A percentile compares a stretch with the other conserved stretches of the same genome.
Evolutionary conservation across 2,113 vertebrate genomes (phyloP).

Genomic region (Nansenia antarctica): DNA sequence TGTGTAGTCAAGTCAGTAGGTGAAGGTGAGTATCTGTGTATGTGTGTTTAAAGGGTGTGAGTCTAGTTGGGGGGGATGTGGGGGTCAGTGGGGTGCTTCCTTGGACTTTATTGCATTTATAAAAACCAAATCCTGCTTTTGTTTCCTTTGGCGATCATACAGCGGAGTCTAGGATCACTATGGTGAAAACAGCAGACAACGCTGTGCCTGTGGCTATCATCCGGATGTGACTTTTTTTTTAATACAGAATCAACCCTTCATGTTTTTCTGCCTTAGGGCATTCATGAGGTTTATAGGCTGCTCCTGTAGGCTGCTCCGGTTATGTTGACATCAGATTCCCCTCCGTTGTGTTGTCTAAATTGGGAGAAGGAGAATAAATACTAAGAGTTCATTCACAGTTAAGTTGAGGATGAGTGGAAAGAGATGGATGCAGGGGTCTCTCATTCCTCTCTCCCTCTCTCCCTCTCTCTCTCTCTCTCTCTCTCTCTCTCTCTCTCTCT

Average conservation of each 20-base stretch:
- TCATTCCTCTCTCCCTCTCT: no score
- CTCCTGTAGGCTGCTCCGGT: neutral
- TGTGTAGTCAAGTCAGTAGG: neutral
- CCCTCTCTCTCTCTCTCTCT: no score
- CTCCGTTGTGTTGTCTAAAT: neutral
- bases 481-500: no score
- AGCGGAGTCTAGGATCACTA: constrained; percentile 34
- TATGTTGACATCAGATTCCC: neutral
- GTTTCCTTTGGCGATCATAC: constrained; percentile 50
- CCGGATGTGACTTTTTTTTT: constrained; percentile 38
- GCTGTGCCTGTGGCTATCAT: constrained; percentile 31
- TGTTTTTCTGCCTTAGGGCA: constrained; percentile 21
- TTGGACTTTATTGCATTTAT: constrained; percentile 50
- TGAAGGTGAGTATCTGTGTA: neutral
- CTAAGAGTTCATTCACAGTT: neutral
- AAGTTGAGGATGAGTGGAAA: neutral
- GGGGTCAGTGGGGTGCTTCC: constrained; percentile 20
- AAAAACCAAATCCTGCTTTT: constrained; percentile 53
- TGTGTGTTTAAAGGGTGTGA: constrained; percentile 19
- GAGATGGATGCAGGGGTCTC: neutral
- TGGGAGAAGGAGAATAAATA: neutral
- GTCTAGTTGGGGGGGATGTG: constrained; percentile 16
- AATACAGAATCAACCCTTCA: constrained; percentile 29
- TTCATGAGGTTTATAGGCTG: constrained; percentile 18
- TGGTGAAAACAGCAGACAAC: constrained; percentile 40